Evolutionary conservation across 2,797 vertebrate genomes (phyloP), one percentile per base, ranked within the genome.

Genomic region (Molossus alvarezi): DNA sequence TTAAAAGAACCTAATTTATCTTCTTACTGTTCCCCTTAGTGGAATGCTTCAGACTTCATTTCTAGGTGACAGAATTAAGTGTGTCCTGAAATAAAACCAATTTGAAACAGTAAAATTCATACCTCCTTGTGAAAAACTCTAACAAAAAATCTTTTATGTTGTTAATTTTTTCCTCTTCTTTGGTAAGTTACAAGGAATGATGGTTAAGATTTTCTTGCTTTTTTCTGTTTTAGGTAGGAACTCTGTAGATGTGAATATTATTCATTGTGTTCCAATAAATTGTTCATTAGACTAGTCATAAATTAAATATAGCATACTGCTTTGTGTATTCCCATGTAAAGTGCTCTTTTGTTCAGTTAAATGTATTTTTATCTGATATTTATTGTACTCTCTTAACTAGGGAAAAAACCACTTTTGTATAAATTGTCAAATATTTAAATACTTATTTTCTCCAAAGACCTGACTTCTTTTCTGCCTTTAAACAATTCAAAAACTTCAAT

Each of bases 371-470:
- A 91, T 83, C 79, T 92, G 67, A 41, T 95, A 87, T 86, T 95
- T 94, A 80, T 83, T 76, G 60, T 95, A 64, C 11, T 45, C 11
- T 93, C 77, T 91, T 95, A 94, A 80, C 27, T 93, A 48, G 77
- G 37, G 4, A 14, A 21, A 27, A 69, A 29, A 62, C 72, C n/a
- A 45, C 1, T 1, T 18, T 91, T 88, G 85, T 88, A 90, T 92
- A 95, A 96, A 83, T 96, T 97, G 29, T 58, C 33, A 67, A 81
- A 64, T 83, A 69, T 82, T 89, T 96, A 92, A 95, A 90, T 88
- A 41, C 51, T 91, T 90, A 76, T 91, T 88, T 95, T 85, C 76
- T 75, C 51, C 58, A 83, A 92, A 73, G 69, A 84, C 33, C 27
- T 71, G 23, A 62, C 37, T 96, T 79, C 29, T 79, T 79, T 88